These are phyloP conservation scores for Hippolais icterina DNA, from an alignment of 2,113 vertebrate genomes.

Conservation along the genomic window DNA sequence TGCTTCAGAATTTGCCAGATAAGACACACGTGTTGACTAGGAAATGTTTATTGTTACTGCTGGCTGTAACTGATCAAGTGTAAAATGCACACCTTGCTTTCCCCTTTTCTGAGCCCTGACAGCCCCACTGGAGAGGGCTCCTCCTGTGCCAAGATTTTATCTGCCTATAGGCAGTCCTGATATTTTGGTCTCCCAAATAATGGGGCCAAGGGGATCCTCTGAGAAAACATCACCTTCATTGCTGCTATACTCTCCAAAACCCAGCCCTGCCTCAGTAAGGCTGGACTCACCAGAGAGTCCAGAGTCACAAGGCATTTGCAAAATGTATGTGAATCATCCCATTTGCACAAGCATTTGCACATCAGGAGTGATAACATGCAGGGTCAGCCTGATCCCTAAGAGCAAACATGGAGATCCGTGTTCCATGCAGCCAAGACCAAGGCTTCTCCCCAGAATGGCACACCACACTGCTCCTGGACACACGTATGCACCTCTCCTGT, in stretches of 20 bases:
- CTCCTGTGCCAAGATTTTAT: neutral
- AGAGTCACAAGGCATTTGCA: neutral
- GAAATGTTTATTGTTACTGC: neutral
- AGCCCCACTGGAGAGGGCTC: neutral
- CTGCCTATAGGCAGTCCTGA: neutral
- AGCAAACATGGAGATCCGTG: neutral
- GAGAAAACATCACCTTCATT: neutral
- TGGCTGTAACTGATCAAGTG: neutral
- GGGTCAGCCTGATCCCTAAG: neutral
- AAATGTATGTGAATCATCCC: neutral
- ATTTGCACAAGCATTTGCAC: constrained; percentile 27
- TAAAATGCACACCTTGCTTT: neutral
- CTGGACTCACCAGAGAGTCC: neutral
- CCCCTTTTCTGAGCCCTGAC: neutral
- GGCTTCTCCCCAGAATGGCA: neutral
- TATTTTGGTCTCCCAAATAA: neutral
- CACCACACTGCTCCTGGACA: neutral
- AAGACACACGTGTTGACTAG: neutral
- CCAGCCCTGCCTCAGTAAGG: neutral
- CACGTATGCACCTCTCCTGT: accelerated
- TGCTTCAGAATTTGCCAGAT: neutral
- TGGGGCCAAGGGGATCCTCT: neutral
- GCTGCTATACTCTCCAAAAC: neutral
- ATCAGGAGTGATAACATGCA: neutral
- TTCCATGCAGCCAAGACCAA: neutral